These are phyloP conservation scores for Amia ocellicauda DNA, from an alignment of 2,113 vertebrate species.

Conservation along the genomic window DNA sequence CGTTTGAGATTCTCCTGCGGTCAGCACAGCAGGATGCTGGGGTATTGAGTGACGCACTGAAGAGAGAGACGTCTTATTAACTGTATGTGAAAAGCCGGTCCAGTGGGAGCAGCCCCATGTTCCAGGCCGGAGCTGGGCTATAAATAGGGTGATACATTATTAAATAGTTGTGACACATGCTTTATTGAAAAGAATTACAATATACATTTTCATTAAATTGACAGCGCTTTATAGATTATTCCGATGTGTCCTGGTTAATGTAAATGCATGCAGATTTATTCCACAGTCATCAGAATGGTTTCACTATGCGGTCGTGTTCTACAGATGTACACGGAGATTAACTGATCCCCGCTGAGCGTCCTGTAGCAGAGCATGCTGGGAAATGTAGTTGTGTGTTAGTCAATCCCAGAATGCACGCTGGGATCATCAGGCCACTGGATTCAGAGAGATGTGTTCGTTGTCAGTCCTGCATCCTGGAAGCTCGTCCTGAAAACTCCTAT, in stretches of 20 bases:
- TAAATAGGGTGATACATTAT: conserved; percentile 26
- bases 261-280: conserved; percentile 65
- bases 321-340: conserved; percentile 64
- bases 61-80: too few species aligned
- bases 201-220: conserved; percentile 59
- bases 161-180: conserved; percentile 29
- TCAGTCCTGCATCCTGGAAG: too few species aligned
- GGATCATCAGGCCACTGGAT: too few species aligned
- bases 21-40: too few species aligned
- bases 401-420: conserved; percentile 43
- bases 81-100: too few species aligned
- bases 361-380: conserved; percentile 30
- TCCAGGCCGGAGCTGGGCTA: not conserved
- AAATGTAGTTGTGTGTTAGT: conserved; percentile 46
- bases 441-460: too few species aligned
- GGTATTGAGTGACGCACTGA: too few species aligned
- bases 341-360: conserved; percentile 40
- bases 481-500: too few species aligned
- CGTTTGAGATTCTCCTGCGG: too few species aligned
- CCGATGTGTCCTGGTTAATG: conserved; percentile 46
- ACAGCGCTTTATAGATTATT: conserved; percentile 49
- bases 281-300: conserved; percentile 58
- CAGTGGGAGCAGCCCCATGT: too few species aligned
- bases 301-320: conserved; percentile 44
- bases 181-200: conserved; percentile 39